These are phyloP conservation scores for Desoria tigrina DNA, from an alignment of 2,888 invertebrate genomes.

Conservation along the genomic window DNA sequence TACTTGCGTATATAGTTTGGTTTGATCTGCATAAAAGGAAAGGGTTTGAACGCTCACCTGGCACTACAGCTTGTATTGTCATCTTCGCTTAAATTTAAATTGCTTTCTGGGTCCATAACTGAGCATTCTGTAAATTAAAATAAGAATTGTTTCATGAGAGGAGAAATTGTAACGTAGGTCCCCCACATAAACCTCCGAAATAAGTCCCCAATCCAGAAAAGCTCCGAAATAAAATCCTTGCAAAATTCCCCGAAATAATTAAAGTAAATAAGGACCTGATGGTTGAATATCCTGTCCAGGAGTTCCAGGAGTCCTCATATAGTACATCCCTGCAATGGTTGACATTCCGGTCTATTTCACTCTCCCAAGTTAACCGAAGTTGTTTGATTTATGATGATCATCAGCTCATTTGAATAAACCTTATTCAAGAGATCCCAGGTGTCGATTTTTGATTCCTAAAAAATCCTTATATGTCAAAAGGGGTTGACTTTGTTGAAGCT, in stretches of 20 bases:
- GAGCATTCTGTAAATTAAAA: conserved; percentile 47
- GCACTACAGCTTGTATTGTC: conserved; percentile 54
- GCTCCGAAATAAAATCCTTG: too few species aligned
- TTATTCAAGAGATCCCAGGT: conserved; percentile 9
- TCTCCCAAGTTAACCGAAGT: conserved; percentile 18
- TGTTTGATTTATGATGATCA: conserved; percentile 19
- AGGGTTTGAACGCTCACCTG: conserved; percentile 40
- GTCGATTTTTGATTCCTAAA: not conserved
- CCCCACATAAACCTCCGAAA: too few species aligned
- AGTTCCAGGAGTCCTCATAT: conserved; percentile 44
- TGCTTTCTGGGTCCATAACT: conserved; percentile 51
- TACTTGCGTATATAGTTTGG: too few species aligned
- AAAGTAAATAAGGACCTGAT: conserved; percentile 22
- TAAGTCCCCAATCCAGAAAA: conserved; percentile 12
- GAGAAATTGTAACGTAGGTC: conserved; percentile 7
- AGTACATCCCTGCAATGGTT: conserved; percentile 53
- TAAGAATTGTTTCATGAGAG: too few species aligned
- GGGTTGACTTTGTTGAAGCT: not conserved
- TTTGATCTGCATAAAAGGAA: too few species aligned
- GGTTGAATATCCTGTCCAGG: conserved; percentile 51
- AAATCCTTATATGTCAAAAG: conserved; percentile 1
- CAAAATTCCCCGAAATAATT: too few species aligned
- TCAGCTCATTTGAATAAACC: conserved; percentile 2
- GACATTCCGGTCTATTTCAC: conserved; percentile 41
- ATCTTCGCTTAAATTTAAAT: conserved; percentile 52